Evolutionary conservation across 2,888 invertebrate genomes (phyloP).

Genomic region (Lutraria lutraria): DNA sequence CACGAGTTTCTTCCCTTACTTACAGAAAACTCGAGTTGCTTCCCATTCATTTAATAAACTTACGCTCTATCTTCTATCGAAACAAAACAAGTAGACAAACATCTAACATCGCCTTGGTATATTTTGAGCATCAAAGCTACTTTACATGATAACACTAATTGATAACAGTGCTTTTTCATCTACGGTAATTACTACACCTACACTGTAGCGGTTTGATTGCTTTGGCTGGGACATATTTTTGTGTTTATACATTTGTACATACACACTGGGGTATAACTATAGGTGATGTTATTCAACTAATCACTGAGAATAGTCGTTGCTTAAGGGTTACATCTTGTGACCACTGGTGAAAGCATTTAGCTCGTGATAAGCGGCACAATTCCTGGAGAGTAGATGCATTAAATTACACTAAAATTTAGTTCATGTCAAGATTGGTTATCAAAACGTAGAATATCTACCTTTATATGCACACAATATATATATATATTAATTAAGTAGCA

Average conservation of each 20-base stretch:
- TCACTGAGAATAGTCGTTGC: background rate
- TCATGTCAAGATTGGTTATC: no score
- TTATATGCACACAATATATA: no score
- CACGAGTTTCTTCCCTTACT: no score
- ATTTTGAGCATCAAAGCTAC: background rate
- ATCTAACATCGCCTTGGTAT: conserved; percentile 14
- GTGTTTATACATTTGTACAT: background rate
- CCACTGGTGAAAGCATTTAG: background rate
- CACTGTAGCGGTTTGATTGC: background rate
- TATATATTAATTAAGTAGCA: no score
- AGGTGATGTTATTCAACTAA: background rate
- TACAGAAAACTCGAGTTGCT: no score
- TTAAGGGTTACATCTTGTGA: background rate
- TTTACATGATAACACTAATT: conserved; percentile 7
- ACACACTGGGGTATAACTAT: background rate
- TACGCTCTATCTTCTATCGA: no score
- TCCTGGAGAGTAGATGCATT: no score
- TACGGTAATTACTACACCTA: conserved; percentile 4
- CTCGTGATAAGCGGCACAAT: no score
- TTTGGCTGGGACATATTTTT: conserved; percentile 12
- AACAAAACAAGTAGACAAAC: background rate
- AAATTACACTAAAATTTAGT: no score
- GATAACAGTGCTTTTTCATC: background rate
- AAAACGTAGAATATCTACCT: no score
- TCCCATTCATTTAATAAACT: no score